Evolutionary conservation across 2,797 vertebrate species (phyloP).

Genomic region (Diglossa cyanea): DNA sequence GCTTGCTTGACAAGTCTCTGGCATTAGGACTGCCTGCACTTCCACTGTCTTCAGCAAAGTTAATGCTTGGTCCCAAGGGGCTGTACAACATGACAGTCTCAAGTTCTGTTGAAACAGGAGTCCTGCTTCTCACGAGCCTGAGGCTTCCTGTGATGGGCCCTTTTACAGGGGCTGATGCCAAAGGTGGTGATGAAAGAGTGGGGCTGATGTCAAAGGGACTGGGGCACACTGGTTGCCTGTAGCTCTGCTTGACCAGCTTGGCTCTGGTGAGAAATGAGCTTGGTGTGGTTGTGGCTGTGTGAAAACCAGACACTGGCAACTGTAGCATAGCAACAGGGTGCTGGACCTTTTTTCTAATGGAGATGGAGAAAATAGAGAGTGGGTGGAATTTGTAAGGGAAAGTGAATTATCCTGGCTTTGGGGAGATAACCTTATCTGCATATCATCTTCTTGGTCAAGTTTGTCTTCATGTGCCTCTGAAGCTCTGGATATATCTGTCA

Average conservation of each 20-base stretch:
- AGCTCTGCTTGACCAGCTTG: neutral
- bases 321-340: slow-evolving; percentile 66
- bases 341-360: slow-evolving; percentile 3
- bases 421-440: neutral
- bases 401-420: neutral
- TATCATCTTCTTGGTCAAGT: neutral
- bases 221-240: neutral
- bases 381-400: neutral
- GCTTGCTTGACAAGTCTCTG: neutral
- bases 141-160: neutral
- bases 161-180: neutral
- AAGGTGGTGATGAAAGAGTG: neutral
- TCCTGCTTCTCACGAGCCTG: fast-evolving
- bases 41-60: neutral
- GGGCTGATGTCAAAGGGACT: neutral
- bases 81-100: neutral
- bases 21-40: neutral
- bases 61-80: fast-evolving
- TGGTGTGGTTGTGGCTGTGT: neutral
- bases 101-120: neutral
- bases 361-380: neutral
- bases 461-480: neutral
- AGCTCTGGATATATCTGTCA: neutral
- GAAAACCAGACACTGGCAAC: slow-evolving; percentile 21
- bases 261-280: neutral